These are phyloP conservation scores for Sula dactylatra DNA, from an alignment of 2,113 vertebrate species.

Conservation along the genomic window DNA sequence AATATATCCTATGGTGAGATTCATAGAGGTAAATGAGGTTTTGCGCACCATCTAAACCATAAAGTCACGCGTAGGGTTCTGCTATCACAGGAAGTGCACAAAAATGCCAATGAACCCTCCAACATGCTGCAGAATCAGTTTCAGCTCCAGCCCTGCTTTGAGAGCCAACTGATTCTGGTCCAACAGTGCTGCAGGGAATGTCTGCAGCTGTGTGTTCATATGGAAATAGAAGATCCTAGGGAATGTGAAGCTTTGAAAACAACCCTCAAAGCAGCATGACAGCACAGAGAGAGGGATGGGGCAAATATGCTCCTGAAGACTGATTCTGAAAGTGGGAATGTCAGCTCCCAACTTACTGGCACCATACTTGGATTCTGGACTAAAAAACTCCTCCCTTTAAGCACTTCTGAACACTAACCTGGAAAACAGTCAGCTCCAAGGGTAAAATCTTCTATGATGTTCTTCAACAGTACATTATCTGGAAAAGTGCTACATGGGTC, in stretches of 20 bases:
- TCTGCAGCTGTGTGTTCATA: neutral
- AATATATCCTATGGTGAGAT: neutral
- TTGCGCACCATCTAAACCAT: neutral
- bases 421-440: neutral
- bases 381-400: neutral
- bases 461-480: neutral
- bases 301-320: neutral
- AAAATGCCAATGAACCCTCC: neutral
- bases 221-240: neutral
- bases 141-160: neutral
- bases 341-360: neutral
- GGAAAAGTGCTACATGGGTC: neutral
- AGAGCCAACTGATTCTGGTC: neutral
- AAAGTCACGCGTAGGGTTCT: neutral
- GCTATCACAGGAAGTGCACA: neutral
- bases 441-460: neutral
- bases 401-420: neutral
- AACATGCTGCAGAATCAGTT: neutral
- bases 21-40: neutral
- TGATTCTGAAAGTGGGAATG: neutral
- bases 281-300: accelerated
- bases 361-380: neutral
- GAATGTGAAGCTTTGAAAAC: neutral
- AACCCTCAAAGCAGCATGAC: neutral
- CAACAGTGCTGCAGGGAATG: neutral